Conservation (phyloP, 1,140 invertebrate genomes). For the Scaptomyza hsui region DNA sequence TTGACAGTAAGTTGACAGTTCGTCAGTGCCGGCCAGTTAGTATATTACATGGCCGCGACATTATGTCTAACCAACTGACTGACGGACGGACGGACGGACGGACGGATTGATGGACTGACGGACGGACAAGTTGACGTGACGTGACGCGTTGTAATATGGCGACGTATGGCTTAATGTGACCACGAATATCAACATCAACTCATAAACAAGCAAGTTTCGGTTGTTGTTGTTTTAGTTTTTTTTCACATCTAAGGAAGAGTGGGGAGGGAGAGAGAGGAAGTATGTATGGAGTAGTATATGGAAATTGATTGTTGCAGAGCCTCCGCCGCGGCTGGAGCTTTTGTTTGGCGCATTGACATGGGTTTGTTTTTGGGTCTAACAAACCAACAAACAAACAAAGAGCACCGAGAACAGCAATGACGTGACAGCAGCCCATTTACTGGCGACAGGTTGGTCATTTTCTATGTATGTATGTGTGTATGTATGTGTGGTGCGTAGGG, state of each 20-base stretch:
- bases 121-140: slow-evolving; percentile 33
- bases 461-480: slow-evolving; percentile 24
- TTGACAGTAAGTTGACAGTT: slow-evolving; percentile 77
- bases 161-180: slow-evolving; percentile 72
- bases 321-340: slow-evolving; percentile 10
- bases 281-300: slow-evolving; percentile 42
- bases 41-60: slow-evolving; percentile 45
- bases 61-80: slow-evolving; percentile 43
- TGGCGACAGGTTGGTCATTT: slow-evolving; percentile 77
- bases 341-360: slow-evolving; percentile 40
- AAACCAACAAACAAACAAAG: slow-evolving; percentile 6
- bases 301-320: slow-evolving; percentile 66
- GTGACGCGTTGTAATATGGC: slow-evolving; percentile 58
- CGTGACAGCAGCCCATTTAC: slow-evolving; percentile 73
- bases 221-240: neutral
- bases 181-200: slow-evolving; percentile 71
- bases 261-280: neutral
- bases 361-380: slow-evolving; percentile 12
- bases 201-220: slow-evolving; percentile 36
- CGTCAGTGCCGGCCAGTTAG: slow-evolving; percentile 55
- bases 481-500: slow-evolving; percentile 53
- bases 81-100: slow-evolving; percentile 14
- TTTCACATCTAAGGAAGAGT: neutral
- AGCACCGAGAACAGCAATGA: slow-evolving; percentile 44
- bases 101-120: slow-evolving; percentile 6